A percentile compares a stretch with the other conserved stretches of the same genome.
These are phyloP conservation scores for Aromia moschata DNA, from an alignment of 2,888 invertebrate genomes.

Conservation along the genomic window DNA sequence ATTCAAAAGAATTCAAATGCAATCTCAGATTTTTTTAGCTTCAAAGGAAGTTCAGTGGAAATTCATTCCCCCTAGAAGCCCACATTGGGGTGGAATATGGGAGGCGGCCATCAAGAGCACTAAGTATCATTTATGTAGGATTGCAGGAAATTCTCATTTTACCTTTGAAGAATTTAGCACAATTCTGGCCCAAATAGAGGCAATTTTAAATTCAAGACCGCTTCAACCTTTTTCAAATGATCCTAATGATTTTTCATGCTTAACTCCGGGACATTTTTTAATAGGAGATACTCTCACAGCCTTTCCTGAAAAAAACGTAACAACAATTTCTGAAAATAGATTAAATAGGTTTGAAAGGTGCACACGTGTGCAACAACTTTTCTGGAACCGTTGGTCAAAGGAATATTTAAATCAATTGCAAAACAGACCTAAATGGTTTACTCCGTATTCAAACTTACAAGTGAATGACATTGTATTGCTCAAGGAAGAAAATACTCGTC, in stretches of 20 bases:
- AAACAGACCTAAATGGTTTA: constrained; percentile 28
- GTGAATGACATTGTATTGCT: constrained; percentile 8
- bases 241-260: constrained; percentile 12
- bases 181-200: constrained; percentile 13
- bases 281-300: constrained; percentile 18
- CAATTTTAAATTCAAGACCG: constrained; percentile 23
- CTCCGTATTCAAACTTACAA: constrained; percentile 12
- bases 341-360: constrained; percentile 13
- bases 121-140: constrained; percentile 5
- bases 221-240: constrained; percentile 25
- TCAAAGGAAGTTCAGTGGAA: neutral
- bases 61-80: neutral
- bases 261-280: neutral
- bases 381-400: constrained; percentile 19
- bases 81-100: neutral
- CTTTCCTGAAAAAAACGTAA: constrained; percentile 21
- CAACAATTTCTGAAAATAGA: constrained; percentile 9
- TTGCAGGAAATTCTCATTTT: neutral
- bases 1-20: neutral
- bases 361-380: constrained; percentile 6
- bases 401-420: constrained; percentile 24
- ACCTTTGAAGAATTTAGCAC: constrained; percentile 17
- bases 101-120: neutral
- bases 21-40: neutral
- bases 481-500: constrained; percentile 22